phyloP scores from a whole-genome alignment of 2,797 vertebrate species.

The Merluccius polli region DNA sequence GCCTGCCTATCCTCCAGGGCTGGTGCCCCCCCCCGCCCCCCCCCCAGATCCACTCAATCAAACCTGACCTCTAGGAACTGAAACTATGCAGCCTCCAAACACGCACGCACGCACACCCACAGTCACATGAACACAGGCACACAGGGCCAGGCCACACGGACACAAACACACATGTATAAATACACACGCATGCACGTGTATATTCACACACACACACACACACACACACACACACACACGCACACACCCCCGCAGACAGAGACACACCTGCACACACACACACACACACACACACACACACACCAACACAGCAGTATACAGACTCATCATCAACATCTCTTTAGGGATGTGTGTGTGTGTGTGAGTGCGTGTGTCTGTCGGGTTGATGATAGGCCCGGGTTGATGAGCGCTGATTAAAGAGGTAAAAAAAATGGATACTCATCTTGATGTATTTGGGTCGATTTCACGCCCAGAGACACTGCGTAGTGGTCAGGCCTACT shows the following conservation, averaged over 20 bases:
- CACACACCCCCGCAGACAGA: background rate
- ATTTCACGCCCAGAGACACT: slow-evolving; percentile 53
- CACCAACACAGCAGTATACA: slow-evolving; percentile 15
- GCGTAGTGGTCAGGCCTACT: slow-evolving; percentile 60
- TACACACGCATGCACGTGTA: background rate
- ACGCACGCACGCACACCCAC: background rate
- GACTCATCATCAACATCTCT: slow-evolving; percentile 24
- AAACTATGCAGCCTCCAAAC: slow-evolving; percentile 3
- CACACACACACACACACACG: slow-evolving; percentile 1
- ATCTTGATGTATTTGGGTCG: slow-evolving; percentile 75
- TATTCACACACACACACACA: background rate
- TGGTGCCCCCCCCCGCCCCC: slow-evolving; percentile 45
- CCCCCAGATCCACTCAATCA: slow-evolving; percentile 40
- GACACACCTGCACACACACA: slow-evolving; percentile 8
- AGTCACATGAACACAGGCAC: background rate
- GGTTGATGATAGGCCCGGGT: slow-evolving; percentile 47
- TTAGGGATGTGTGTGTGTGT: slow-evolving; percentile 41
- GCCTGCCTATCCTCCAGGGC: slow-evolving; percentile 59
- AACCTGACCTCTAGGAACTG: slow-evolving; percentile 51
- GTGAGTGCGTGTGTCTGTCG: slow-evolving; percentile 12
- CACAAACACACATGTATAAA: background rate
- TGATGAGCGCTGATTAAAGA: slow-evolving; percentile 58
- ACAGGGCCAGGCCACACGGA: background rate
- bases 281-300: slow-evolving; percentile 1
- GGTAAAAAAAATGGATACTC: slow-evolving; percentile 63